Evolutionary conservation across 2,797 vertebrate genomes (phyloP), one percentile per base, ranked within the genome.

Genomic region (Sebastes oblongus): DNA sequence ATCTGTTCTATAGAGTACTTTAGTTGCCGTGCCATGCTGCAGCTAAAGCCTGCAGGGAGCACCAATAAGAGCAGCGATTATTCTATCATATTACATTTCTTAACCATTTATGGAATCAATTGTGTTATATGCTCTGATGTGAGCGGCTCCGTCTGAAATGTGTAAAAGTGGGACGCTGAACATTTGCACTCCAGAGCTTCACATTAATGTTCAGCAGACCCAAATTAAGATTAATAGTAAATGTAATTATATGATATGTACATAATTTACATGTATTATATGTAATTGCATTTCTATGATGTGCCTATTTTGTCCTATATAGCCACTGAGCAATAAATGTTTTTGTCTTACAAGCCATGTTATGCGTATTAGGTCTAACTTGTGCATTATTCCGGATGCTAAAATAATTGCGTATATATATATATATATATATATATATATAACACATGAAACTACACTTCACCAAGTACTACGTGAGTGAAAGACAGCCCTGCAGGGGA

Each of bases 1-100:
- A 54, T 80, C 59, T 42, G 58, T 24, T 72, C 54, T 52, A 36
- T 65, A 24, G 60, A 80, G 20, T 39, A 61, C 70, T 62, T 27
- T 8, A 32, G n/a, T 30, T 27, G 66, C 55, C 29, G 39, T 36
- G 58, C 59, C 29, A 18, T 11, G 29, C 78, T 68, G 32, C n/a
- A 67, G 56, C 36, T 72, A 22, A 54, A 87, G 54, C 69, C 80
- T 78, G 80, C 65, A 30, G 77, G 81, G 34, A 56, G 61, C 18
- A 13, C n/a, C 32, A 60, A 59, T 59, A 73, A 60, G 20, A 75
- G 32, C 34, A 29, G 42, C 59, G 42, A 78, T 76, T 72, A 81
- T 68, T 61, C 55, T 61, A 29, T 76, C 66, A 86, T 72, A 79
- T 81, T 67, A 77, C 68, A 82, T 39, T 50, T 65, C 46, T 59